Conservation (phyloP, 2,113 vertebrate species). For the Xenopus tropicalis region DNA sequence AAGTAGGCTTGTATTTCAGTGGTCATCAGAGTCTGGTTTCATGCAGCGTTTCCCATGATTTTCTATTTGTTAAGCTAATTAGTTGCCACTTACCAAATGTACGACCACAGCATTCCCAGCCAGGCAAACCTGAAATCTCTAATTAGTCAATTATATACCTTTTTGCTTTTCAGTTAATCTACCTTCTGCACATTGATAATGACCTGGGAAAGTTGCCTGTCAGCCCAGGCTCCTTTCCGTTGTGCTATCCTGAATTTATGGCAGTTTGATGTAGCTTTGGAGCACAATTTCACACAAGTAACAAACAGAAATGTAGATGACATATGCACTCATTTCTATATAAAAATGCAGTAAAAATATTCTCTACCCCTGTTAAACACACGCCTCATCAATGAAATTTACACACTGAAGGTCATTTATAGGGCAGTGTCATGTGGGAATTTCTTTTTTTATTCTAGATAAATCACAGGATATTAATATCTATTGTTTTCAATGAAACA, state of each 20-base stretch:
- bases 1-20: slow-evolving; percentile 40
- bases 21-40: slow-evolving; percentile 48
- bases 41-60: slow-evolving; percentile 44
- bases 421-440: too few species aligned
- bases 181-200: slow-evolving; percentile 26
- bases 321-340: too few species aligned
- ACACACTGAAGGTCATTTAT: too few species aligned
- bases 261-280: neutral
- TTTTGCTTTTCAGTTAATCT: slow-evolving; percentile 34
- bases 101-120: slow-evolving; percentile 43
- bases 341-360: too few species aligned
- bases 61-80: slow-evolving; percentile 55
- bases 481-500: too few species aligned
- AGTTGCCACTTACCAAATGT: slow-evolving; percentile 41
- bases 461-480: too few species aligned
- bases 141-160: slow-evolving; percentile 40
- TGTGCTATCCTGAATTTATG: neutral
- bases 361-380: too few species aligned
- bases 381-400: too few species aligned
- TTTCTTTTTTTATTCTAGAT: too few species aligned
- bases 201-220: slow-evolving; percentile 26
- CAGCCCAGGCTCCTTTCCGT: neutral
- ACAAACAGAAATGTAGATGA: neutral
- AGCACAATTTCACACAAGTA: neutral
- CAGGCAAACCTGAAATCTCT: slow-evolving; percentile 45